Evolutionary conservation across 2,888 invertebrate species (phyloP), one percentile per base, ranked within the genome.

Genomic region (Buathra laborator): DNA sequence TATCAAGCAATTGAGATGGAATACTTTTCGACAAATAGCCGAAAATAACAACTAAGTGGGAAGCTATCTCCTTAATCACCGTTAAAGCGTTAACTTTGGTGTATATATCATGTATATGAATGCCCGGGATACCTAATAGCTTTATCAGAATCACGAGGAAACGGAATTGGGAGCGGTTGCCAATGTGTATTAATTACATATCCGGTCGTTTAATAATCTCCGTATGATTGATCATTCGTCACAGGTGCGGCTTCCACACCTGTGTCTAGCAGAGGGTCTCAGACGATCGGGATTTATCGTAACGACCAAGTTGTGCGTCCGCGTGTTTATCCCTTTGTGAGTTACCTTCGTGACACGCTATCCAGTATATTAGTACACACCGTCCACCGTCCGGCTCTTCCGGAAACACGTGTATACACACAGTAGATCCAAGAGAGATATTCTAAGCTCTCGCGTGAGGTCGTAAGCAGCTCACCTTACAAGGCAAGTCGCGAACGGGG

Each of bases 211-310:
- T 46, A 62, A 71, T 76, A 62, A 71, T 43, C 51, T 32, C n/a
- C 16, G 16, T 9, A 10, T 62, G 70, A 75, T 62, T 46, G 43
- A 66, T 44, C 64, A 62, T 7, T 29, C 24, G 44, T 70, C 64
- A 64, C 76, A 76, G 70, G 64, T 76, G 70, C 16, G 48, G 44
- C 43, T 64, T 53, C 76, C 81, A 70, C 71, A 81, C 71, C 76
- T 82, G 81, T 32, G 70, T 44, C 53, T 76, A 46, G 7, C 37
- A 53, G 19, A 24, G 24, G 51, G 53, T 32, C 32, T 24, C 16
- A 62, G 48, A 66, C 70, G 32, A 48, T 37, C 2, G 62, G 43
- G 53, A 79, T 48, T 79, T 70, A 79, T 79, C 74, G 67, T 37
- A 64, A 64, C 51, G 72, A 67, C 32, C 44, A 56, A 62, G 24